Base-by-base conservation (phyloP, 2,797 vertebrate genomes). In the Anguilla obscura region DNA sequence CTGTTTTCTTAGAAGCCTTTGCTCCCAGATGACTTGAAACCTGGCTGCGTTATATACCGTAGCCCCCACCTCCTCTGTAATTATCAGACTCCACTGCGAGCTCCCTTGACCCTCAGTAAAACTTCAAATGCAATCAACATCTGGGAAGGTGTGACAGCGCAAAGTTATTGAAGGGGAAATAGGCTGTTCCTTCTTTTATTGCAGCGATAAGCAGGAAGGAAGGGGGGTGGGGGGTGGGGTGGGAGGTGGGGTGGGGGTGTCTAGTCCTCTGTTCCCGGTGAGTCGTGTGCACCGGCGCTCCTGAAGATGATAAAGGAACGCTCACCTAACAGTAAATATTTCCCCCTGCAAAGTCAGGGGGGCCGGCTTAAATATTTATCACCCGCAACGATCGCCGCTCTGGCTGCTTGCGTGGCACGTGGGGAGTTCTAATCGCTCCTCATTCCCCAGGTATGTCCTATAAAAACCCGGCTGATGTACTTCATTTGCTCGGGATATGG, bases 111-210 rank as follows among this genome's bases (percentile, higher is more conserved):
- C 24, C 45, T 12, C 79, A 82, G 79, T 82, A 82, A 82, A 82
- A 82, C 79, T 82, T 82, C 40, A 82, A 82, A 82, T 82, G 79
- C 79, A 82, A 82, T 82, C 79, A 82, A 50, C 79, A 82, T 82
- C 79, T 82, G 36, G 40, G 79, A 45, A 82, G 79, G 79, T 82
- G 79, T 82, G 79, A 82, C 79, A 82, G 79, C 40, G 45, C 45
- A 82, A 50, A 82, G 79, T 82, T 82, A 82, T 50, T 82, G 79
- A 82, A 50, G 79, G 79, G 79, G 79, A 82, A 82, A 82, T 82
- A 48, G 45, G 40, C 79, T 82, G 40, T 79, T 45, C 36, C 33
- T 40, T 16, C 45, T 82, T 82, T 82, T 82, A 82, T 82, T 82
- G 79, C 79, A n/a, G 79, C 45, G 79, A 82, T 82, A 82, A 82